Evolutionary conservation across 1,140 invertebrate species (phyloP).

Genomic region (Trichogramma pretiosum): DNA sequence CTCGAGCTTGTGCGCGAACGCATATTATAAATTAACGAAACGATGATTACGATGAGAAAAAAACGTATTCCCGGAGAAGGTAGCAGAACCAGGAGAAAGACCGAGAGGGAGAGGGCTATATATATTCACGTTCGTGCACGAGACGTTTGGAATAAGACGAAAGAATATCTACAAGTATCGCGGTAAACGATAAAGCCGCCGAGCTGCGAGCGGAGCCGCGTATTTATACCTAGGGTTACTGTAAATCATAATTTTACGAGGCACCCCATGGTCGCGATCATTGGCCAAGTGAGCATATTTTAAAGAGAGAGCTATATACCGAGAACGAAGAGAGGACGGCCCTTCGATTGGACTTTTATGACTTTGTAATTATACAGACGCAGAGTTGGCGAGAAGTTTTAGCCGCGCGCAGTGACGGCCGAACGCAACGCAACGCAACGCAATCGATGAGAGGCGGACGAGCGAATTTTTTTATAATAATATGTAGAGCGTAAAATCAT

Average conservation of each 20-base stretch:
- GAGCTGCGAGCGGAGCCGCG: neutral
- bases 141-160: neutral
- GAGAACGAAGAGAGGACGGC: conserved; percentile 10
- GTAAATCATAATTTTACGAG: conserved; percentile 40
- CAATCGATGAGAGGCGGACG: neutral
- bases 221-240: no score
- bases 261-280: conserved; percentile 26
- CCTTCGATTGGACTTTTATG: conserved; percentile 27
- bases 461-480: no score
- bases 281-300: conserved; percentile 19
- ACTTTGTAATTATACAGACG: conserved; percentile 29
- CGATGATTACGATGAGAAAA: no score
- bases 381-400: neutral
- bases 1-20: no score
- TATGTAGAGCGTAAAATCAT: no score
- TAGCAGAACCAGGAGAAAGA: neutral
- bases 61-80: neutral
- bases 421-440: neutral
- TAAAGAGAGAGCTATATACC: neutral
- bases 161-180: neutral
- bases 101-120: neutral
- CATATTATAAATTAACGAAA: no score
- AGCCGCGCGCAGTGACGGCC: neutral
- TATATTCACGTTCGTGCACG: neutral
- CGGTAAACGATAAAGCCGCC: neutral